Conservation (phyloP, 2,797 vertebrate species). For the Lacerta viridis region DNA sequence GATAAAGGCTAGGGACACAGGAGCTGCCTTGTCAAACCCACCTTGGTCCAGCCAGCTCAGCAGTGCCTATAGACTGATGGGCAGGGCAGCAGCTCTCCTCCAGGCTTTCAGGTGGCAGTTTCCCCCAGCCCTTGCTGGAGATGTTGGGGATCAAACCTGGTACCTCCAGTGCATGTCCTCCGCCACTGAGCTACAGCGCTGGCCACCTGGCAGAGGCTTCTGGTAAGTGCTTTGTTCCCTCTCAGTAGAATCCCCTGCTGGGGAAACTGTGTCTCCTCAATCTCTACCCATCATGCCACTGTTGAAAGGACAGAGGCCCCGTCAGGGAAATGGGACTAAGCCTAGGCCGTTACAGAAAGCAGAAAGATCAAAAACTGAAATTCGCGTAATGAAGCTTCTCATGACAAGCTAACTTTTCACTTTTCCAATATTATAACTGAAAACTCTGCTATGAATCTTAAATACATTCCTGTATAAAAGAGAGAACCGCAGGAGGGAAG, state of each 20-base stretch:
- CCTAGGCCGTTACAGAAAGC: slow-evolving; percentile 45
- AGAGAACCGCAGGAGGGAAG: slow-evolving; percentile 46
- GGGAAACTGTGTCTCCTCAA: background rate
- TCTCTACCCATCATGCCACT: background rate
- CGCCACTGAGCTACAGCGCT: too few species aligned
- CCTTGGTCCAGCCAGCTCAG: too few species aligned
- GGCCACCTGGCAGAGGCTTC: too few species aligned
- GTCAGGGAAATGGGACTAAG: background rate
- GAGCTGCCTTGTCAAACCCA: too few species aligned
- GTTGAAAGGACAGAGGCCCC: background rate
- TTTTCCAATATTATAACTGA: slow-evolving; percentile 62
- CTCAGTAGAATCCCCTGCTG: background rate
- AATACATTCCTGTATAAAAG: slow-evolving; percentile 42
- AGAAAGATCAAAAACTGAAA: slow-evolving; percentile 47
- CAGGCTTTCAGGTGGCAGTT: too few species aligned
- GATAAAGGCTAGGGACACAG: background rate
- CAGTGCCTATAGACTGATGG: too few species aligned
- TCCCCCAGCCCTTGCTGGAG: too few species aligned
- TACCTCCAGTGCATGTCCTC: too few species aligned
- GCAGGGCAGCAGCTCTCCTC: too few species aligned
- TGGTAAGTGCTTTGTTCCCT: background rate
- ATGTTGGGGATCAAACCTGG: too few species aligned
- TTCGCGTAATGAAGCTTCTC: slow-evolving; percentile 33
- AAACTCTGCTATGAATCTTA: slow-evolving; percentile 53
- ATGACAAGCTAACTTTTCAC: slow-evolving; percentile 64